phyloP scores from a whole-genome alignment of 2,113 vertebrate species.

The Corythornis madagascariensis region DNA sequence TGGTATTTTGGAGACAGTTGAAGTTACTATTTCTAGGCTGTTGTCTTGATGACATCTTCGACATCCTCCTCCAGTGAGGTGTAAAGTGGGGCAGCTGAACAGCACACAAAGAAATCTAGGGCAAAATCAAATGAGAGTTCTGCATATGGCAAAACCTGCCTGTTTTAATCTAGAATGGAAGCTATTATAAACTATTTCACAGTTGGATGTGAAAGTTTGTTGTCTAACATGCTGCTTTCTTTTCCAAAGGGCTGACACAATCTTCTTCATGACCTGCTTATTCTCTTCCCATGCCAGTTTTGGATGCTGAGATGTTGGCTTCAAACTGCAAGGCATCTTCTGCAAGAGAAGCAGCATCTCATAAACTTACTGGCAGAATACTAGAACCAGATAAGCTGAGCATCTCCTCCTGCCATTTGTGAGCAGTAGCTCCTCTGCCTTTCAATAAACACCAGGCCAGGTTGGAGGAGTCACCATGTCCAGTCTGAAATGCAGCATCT shows the following conservation, averaged over 20 bases:
- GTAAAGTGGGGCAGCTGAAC: neutral
- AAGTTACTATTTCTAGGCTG: neutral
- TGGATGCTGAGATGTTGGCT: neutral
- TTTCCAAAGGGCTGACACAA: neutral
- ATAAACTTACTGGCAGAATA: neutral
- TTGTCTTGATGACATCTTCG: neutral
- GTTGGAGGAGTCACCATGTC: neutral
- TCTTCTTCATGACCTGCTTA: neutral
- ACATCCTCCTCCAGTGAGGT: neutral
- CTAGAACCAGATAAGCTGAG: neutral
- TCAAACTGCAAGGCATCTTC: neutral
- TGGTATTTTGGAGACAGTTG: neutral
- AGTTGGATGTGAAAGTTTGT: neutral
- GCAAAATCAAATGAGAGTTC: neutral
- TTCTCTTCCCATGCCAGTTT: neutral
- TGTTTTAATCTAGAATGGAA: neutral
- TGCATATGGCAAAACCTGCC: neutral
- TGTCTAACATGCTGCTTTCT: neutral
- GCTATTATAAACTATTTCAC: neutral
- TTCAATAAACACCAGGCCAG: neutral
- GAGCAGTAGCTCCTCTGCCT: neutral
- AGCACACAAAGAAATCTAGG: conserved; percentile 8
- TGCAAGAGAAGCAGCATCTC: neutral
- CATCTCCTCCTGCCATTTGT: neutral
- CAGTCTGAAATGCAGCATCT: neutral